phyloP scores from a whole-genome alignment of 2,888 invertebrate species.

The Nomada lathburiana region DNA sequence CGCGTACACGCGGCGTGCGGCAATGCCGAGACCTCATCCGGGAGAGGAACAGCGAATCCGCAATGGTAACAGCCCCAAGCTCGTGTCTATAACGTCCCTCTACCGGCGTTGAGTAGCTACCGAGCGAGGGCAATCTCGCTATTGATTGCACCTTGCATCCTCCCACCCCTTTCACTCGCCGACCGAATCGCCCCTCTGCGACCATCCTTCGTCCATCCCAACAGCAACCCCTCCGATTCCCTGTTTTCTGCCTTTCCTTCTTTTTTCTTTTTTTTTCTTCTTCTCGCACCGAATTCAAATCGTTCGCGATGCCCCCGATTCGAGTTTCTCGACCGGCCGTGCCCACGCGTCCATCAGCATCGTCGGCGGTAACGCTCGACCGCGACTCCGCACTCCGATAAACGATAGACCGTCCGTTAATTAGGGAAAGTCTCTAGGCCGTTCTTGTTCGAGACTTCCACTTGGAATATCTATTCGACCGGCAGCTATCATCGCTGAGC shows the following conservation, averaged over 20 bases:
- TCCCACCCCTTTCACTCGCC: constrained; percentile 61
- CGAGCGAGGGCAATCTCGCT: constrained; percentile 74
- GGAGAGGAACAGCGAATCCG: constrained; percentile 47
- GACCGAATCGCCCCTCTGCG: constrained; percentile 44
- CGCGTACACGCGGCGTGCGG: no score
- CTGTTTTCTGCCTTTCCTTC: constrained; percentile 32
- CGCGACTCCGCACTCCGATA: no score
- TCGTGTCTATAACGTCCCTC: constrained; percentile 67
- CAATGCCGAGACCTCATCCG: constrained; percentile 13
- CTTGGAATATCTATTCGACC: neutral
- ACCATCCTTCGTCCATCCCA: constrained; percentile 54
- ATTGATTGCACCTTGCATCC: constrained; percentile 75
- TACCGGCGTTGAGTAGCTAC: constrained; percentile 72
- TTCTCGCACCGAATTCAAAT: constrained; percentile 2
- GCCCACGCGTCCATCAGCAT: neutral
- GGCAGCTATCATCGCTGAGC: no score
- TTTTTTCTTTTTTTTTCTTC: neutral
- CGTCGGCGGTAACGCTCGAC: no score
- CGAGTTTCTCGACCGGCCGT: neutral
- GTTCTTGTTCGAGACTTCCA: neutral
- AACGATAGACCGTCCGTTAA: no score
- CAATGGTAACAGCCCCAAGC: constrained; percentile 65
- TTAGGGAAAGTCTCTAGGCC: no score
- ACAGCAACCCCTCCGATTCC: constrained; percentile 41
- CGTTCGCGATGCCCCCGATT: constrained; percentile 24